Percentiles rank a stretch among this genome's conserved stretches.
These are phyloP conservation scores for Acanthiza pusilla DNA, from an alignment of 2,797 vertebrate species.

Conservation along the genomic window DNA sequence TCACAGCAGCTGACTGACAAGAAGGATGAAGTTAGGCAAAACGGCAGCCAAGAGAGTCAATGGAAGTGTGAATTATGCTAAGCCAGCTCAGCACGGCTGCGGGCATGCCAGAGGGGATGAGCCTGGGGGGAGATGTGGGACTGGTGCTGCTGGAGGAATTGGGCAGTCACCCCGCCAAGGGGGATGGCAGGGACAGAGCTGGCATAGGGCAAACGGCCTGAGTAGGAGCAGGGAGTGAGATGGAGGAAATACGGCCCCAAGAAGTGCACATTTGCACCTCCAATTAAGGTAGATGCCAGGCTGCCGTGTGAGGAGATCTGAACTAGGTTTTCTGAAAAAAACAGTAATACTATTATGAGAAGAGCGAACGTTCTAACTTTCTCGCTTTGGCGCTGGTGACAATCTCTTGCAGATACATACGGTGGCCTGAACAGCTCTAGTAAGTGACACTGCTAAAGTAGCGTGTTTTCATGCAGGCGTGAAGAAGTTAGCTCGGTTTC, in stretches of 20 bases:
- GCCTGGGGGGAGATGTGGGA: background rate
- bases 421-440: conserved; percentile 53
- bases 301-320: background rate
- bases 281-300: background rate
- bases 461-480: conserved; percentile 27
- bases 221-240: background rate
- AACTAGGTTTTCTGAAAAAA: background rate
- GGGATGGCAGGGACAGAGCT: background rate
- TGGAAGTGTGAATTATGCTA: conserved; percentile 28
- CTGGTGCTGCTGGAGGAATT: rapidly evolving
- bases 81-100: background rate
- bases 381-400: conserved; percentile 10
- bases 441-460: conserved; percentile 43
- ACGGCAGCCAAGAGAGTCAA: conserved; percentile 54
- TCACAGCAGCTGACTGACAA: conserved; percentile 23
- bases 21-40: conserved; percentile 34
- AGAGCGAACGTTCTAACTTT: background rate
- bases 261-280: rapidly evolving
- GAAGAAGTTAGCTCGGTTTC: conserved; percentile 48
- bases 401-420: background rate
- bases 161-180: background rate
- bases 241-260: rapidly evolving
- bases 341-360: background rate
- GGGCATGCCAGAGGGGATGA: background rate
- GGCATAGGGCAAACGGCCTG: background rate